Conservation (phyloP, 1,140 invertebrate genomes). For the Saccostrea echinata region DNA sequence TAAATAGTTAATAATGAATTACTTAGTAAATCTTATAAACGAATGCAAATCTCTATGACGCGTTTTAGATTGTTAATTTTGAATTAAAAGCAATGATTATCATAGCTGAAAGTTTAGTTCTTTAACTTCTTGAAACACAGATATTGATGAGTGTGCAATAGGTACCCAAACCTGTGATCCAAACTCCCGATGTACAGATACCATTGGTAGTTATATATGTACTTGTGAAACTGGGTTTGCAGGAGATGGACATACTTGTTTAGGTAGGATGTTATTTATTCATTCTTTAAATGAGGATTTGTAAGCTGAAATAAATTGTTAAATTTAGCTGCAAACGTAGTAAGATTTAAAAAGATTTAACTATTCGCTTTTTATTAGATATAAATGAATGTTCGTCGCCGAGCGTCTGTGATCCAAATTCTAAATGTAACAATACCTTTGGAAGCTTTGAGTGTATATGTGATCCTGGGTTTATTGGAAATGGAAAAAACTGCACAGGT, state of each 20-base stretch:
- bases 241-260: constrained; percentile 29
- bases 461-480: constrained; percentile 7
- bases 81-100: too few species aligned
- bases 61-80: too few species aligned
- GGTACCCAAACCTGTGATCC: constrained; percentile 43
- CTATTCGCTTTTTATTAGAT: neutral
- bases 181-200: constrained; percentile 38
- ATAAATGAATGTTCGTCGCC: constrained; percentile 40
- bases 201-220: constrained; percentile 51
- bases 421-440: constrained; percentile 35
- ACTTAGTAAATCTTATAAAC: too few species aligned
- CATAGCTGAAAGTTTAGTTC: neutral
- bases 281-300: too few species aligned
- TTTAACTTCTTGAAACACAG: constrained; percentile 21
- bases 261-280: neutral
- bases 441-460: constrained; percentile 49
- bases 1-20: too few species aligned
- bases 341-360: too few species aligned
- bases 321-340: too few species aligned
- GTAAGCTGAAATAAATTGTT: too few species aligned
- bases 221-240: constrained; percentile 48
- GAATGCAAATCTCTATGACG: too few species aligned
- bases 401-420: constrained; percentile 29
- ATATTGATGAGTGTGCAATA: constrained; percentile 52
- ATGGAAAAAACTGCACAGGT: neutral